Conservation (phyloP, 2,888 invertebrate genomes). For the Drosophila testacea region DNA sequence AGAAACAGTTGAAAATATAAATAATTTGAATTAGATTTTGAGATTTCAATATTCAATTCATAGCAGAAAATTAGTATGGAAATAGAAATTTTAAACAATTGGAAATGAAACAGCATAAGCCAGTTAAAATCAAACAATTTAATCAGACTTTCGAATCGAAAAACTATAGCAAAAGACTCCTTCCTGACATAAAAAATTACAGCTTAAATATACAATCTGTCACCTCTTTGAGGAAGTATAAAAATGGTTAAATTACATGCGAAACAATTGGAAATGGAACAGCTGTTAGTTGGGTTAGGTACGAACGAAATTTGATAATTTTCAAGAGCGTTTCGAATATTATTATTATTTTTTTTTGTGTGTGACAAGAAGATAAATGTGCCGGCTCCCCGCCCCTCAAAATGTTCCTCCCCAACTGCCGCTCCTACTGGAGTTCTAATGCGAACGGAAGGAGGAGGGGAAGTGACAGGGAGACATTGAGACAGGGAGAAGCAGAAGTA, state of each 20-base stretch:
- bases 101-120: background rate
- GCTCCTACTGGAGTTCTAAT: constrained; percentile 16
- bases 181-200: background rate
- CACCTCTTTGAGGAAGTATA: background rate
- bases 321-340: constrained; percentile 50
- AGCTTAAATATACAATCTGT: background rate
- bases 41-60: no score
- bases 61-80: no score
- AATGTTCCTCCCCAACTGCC: constrained; percentile 6
- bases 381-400: constrained; percentile 19
- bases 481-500: background rate
- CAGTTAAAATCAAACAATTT: no score
- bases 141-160: no score
- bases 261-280: constrained; percentile 10
- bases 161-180: no score
- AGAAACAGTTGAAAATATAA: no score
- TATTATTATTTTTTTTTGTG: background rate
- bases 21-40: no score
- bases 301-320: constrained; percentile 24
- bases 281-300: constrained; percentile 5
- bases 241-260: background rate
- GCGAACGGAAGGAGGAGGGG: constrained; percentile 11
- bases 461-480: constrained; percentile 5
- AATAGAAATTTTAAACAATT: background rate
- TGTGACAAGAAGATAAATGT: constrained; percentile 77